Conservation (phyloP, 2,797 vertebrate genomes). For the Acrocephalus scirpaceus region DNA sequence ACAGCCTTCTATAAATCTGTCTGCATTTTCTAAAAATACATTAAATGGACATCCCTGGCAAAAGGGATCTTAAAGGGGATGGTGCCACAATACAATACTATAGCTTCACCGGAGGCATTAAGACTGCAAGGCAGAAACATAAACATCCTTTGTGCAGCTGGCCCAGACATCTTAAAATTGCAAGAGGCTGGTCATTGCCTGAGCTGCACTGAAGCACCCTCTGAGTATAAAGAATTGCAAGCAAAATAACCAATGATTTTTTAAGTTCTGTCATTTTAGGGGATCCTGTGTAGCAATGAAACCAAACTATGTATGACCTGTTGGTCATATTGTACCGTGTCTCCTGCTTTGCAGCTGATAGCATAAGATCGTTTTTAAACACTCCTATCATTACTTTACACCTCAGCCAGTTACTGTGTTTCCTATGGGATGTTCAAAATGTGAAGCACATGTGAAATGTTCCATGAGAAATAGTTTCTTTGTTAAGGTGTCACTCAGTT, state of each 20-base stretch:
- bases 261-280: not conserved
- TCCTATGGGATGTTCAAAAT: not conserved
- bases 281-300: not conserved
- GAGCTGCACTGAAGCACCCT: not conserved
- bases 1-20: not conserved
- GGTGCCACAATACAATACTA: not conserved
- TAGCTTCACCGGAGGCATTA: not conserved
- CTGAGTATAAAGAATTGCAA: not conserved
- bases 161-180: not conserved
- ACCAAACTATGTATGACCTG: not conserved
- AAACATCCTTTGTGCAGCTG: not conserved
- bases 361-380: not conserved
- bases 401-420: not conserved
- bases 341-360: not conserved
- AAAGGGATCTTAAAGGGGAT: not conserved
- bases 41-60: not conserved
- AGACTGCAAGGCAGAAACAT: not conserved
- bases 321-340: not conserved
- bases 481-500: not conserved
- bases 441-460: not conserved
- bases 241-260: not conserved
- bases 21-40: conserved; percentile 26
- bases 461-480: not conserved
- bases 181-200: not conserved
- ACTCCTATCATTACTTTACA: not conserved